Evolutionary conservation across 2,797 vertebrate genomes (phyloP).

Genomic region (Balearica regulorum): DNA sequence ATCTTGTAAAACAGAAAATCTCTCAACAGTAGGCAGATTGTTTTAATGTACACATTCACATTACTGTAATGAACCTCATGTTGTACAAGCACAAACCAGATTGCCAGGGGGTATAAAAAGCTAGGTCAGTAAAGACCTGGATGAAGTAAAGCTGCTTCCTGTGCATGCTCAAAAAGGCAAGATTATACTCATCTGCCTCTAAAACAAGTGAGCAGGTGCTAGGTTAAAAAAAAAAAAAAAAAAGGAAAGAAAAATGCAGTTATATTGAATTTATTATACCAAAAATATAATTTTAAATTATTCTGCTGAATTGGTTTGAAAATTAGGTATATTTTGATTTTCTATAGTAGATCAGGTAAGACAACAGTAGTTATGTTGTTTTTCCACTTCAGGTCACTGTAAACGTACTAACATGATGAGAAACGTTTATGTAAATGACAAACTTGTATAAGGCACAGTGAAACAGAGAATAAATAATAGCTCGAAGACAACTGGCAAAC

Average conservation of each 20-base stretch:
- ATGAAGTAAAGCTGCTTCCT: neutral
- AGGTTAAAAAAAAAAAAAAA: neutral
- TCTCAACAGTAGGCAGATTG: neutral
- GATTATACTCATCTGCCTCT: neutral
- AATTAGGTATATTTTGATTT: neutral
- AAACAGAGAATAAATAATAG: neutral
- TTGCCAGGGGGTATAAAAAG: neutral
- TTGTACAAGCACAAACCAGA: neutral
- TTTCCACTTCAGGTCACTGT: neutral
- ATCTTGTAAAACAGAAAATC: neutral
- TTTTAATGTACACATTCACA: neutral
- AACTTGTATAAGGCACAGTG: neutral
- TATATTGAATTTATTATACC: neutral
- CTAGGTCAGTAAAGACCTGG: neutral
- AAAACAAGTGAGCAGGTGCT: neutral
- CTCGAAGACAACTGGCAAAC: neutral
- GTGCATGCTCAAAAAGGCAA: neutral
- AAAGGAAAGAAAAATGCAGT: neutral
- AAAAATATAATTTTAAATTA: neutral
- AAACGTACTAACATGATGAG: neutral
- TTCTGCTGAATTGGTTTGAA: neutral
- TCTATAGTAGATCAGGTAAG: neutral
- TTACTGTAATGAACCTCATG: neutral
- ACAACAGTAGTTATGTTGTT: neutral
- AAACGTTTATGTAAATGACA: neutral